phyloP scores from a whole-genome alignment of 2,888 invertebrate genomes.

The Dendrolimus pini region DNA sequence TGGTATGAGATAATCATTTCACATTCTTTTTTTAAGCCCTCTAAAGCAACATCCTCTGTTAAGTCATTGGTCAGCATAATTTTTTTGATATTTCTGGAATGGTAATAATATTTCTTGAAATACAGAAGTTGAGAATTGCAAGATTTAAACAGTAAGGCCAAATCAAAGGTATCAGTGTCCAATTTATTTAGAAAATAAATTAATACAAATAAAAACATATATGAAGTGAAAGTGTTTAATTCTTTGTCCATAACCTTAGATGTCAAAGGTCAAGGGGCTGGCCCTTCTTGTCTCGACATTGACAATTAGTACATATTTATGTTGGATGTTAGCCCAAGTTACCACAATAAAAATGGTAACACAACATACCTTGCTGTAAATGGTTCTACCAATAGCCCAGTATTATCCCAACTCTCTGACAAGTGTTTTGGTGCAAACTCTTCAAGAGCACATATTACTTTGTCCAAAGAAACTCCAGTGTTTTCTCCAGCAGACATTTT shows the following conservation, averaged over 20 bases:
- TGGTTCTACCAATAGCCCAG: slow-evolving; percentile 93
- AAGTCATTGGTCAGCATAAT: slow-evolving; percentile 94
- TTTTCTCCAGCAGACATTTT: slow-evolving; percentile 48
- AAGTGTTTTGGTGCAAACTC: slow-evolving; percentile 81
- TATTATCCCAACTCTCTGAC: slow-evolving; percentile 96
- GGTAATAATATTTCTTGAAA: neutral
- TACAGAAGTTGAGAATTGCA: no score
- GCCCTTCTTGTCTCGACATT: no score
- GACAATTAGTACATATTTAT: no score
- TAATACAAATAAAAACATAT: no score
- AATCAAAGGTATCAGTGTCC: no score
- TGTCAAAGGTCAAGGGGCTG: no score
- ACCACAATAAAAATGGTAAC: neutral
- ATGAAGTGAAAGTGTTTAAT: no score
- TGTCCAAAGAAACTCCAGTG: slow-evolving; percentile 58
- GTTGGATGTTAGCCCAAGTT: no score
- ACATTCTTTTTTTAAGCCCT: slow-evolving; percentile 81
- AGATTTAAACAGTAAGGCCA: no score
- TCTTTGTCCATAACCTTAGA: no score
- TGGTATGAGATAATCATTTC: slow-evolving; percentile 95
- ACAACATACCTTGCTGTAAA: slow-evolving; percentile 61
- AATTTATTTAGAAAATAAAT: no score
- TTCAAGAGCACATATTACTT: slow-evolving; percentile 78
- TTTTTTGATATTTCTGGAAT: slow-evolving; percentile 72
- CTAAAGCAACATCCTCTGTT: slow-evolving; percentile 90